Evolutionary conservation across 2,888 invertebrate species (phyloP), one percentile per base, ranked within the genome.

Genomic region (Ornithoptera priamus): DNA sequence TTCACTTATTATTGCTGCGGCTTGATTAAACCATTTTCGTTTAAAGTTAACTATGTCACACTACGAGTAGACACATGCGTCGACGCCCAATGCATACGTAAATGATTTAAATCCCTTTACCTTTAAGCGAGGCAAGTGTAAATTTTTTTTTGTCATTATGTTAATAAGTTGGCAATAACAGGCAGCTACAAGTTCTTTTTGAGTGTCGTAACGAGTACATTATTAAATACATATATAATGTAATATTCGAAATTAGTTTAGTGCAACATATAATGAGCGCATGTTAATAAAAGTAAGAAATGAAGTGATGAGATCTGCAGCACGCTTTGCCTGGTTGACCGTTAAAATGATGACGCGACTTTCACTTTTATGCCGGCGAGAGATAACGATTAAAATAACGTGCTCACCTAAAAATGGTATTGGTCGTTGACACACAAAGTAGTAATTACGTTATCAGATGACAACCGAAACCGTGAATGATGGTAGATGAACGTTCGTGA

Each of bases 301-400:
- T 50, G 64, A 20, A n/a, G 59, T 50, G 65, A 42, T 39, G 50
- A 46, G 59, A 53, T 22, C 12, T 53, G 56, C 50, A 30, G 18
- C 65, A n/a, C 50, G 36, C 57, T 53, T 20, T 30, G 24, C n/a
- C 24, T 50, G 56, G 18, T 50, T 36, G 30, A 56, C 63, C 62
- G 63, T 62, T 62, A 63, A 56, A 59, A 66, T 62, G 53, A 59
- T 64, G 67, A 70, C n/a, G 39, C 70, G 36, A 56, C 70, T 70
- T 70, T 70, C 70, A 70, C 70, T 70, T 67, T 67, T 63, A 67
- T 63, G 4, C 30, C 50, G 58, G 42, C 24, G 59, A 39, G 70
- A 70, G 70, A 70, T 67, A 70, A 67, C 63, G 46, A 67, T 66
- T 63, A 67, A 62, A 70, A 70, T 70, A 59, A 59, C 67, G 56